Evolutionary conservation across 2,888 invertebrate genomes (phyloP), one percentile per base, ranked within the genome.

Genomic region (Dasysyrphus tricinctus): DNA sequence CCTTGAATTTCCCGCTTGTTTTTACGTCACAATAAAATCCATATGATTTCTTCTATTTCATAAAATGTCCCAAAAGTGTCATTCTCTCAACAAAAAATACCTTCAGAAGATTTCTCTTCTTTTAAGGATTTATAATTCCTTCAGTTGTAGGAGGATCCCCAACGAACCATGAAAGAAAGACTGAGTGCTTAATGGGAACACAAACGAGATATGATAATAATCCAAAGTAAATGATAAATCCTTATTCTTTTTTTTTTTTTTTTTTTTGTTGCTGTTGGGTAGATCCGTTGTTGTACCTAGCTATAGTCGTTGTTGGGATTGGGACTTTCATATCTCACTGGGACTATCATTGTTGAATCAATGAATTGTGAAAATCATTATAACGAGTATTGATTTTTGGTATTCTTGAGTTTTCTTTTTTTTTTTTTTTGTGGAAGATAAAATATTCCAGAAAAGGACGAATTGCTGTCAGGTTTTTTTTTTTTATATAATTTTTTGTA

Each of bases 381-480:
- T 86, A 86, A 82, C 86, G 82, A 86, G 75, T 82, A 82, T 86
- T 79, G 86, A 86, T 86, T 82, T 82, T 51, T 67, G 69, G 44
- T 47, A 51, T 77, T 57, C 57, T 24, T 37, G 24, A 24, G n/a
- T n/a, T n/a, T 24, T 24, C 24, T 44, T 24, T 47, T 37, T 39
- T 56, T 5, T 39, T 73, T 47, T 56, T 54, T 37, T 54, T 37
- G 29, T 39, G 12, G 7, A 32, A 69, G 70, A 84, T 75, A 79
- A 84, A 72, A 57, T 79, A 80, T 80, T 76, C 70, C 70, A 57
- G 5, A 57, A 34, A 14, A 51, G 44, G 61, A 39, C 42, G n/a
- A 47, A 24, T 32, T 47, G 32, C 34, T 69, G 37, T 0, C 11
- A 39, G 14, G 14, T 39, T 74, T 61, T 61, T 73, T 61, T 61